Base-by-base conservation (phyloP, 2,113 vertebrate species). In the Platycercus adscitus region DNA sequence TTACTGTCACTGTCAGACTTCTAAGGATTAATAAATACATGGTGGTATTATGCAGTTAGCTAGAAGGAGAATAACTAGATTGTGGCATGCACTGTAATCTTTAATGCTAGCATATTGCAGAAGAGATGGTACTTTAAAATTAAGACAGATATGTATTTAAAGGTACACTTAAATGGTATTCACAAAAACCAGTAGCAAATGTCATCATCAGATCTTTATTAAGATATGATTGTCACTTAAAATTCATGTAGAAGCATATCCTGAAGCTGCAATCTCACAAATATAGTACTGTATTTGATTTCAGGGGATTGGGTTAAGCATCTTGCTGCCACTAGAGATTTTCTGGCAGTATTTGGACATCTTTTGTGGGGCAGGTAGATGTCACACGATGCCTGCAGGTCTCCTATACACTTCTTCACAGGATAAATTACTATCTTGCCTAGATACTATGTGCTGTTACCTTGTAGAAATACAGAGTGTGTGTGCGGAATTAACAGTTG, bases 401-500 rank as follows among this genome's bases (percentile, higher is more conserved):
- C 53, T 86, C n/a, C 26, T 60, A 3, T 72, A 10, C 1, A 1
- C 20, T 64, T 75, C 53, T 82, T 65, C 31, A 53, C 18, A 49
- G 33, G 39, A 43, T 63, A 46, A 71, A 56, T 44, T 60, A 19
- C 53, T 75, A 4, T 20, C 50, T 86, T 92, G 25, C 31, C 21
- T 19, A 53, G 60, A 24, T 43, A 17, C 7, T 46, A 11, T 0
- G 0, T 41, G 52, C 41, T n/a, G 33, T 58, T 80, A 18, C 56
- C 52, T 71, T 79, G 23, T 31, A 24, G 16, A 49, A 75, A 15
- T 70, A 49, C 26, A 64, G 19, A 33, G 4, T 39, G 31, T 78
- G 9, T 71, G 33, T 37, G 35, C 23, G 79, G 35, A 87, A n/a
- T 61, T 29, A 46, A 31, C 3, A 49, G 8, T 70, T 25, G 21